Percentiles rank a stretch among this genome's conserved stretches.
phyloP scores from a whole-genome alignment of 2,888 invertebrate genomes.

The Aporophyla nigra region DNA sequence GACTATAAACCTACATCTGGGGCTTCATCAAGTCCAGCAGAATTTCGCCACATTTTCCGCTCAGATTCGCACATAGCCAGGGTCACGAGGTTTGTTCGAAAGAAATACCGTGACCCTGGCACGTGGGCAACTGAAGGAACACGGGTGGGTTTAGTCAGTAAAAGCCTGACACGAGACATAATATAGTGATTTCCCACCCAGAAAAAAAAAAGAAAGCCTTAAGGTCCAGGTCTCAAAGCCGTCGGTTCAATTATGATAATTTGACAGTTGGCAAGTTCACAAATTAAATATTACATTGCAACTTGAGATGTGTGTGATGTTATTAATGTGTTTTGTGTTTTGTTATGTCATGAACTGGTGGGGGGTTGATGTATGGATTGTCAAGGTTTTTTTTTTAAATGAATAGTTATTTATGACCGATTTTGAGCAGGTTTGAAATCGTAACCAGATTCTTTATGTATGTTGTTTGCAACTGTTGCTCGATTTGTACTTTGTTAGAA shows the following conservation, averaged over 20 bases:
- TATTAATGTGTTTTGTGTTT: slow-evolving; percentile 42
- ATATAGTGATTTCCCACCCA: too few relatives aligned
- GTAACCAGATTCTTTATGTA: background rate
- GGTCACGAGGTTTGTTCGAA: too few relatives aligned
- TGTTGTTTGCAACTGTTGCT: background rate
- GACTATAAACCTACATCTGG: background rate
- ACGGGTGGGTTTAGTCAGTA: too few relatives aligned
- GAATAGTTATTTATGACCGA: slow-evolving; percentile 24
- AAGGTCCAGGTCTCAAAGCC: slow-evolving; percentile 50
- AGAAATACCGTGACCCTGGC: too few relatives aligned
- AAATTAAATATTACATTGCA: slow-evolving; percentile 56
- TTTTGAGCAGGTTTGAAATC: slow-evolving; percentile 17
- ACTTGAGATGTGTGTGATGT: slow-evolving; percentile 27
- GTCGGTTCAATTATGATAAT: slow-evolving; percentile 64
- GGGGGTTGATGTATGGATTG: slow-evolving; percentile 43
- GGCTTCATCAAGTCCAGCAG: background rate
- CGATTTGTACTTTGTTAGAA: background rate
- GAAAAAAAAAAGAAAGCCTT: too few relatives aligned
- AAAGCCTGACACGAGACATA: too few relatives aligned
- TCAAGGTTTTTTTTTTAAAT: slow-evolving; percentile 16
- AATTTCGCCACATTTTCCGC: background rate
- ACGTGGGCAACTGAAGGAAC: too few relatives aligned
- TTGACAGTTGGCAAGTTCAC: slow-evolving; percentile 59
- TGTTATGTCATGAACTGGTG: slow-evolving; percentile 33
- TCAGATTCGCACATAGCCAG: slow-evolving; percentile 11